Base-by-base conservation (phyloP, 2,888 invertebrate species). In the Lasioglossum marginatum region DNA sequence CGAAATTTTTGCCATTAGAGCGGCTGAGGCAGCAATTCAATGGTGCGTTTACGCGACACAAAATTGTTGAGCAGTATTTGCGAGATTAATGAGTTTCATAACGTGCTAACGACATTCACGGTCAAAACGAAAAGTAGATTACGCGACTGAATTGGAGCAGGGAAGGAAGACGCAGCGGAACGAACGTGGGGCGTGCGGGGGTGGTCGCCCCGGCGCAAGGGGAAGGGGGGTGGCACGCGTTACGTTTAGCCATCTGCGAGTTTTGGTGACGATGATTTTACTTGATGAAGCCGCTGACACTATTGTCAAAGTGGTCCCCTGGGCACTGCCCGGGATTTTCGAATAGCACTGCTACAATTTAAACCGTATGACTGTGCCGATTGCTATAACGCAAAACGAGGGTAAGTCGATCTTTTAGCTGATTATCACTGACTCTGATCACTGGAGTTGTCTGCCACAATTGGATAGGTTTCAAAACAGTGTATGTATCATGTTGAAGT, bases 41-140 rank as follows among this genome's bases (percentile, higher is more conserved):
- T 91, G 88, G 90, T 79, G 90, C 89, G 89, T 91, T 85, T 90
- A 90, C 89, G 89, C 87, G 89, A 83, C 70, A 79, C 87, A 81
- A 90, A 90, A 90, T 90, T 90, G 90, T 90, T 90, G 90, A 90
- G 85, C 91, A 88, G 91, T 91, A 91, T 91, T 91, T 91, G 91
- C 86, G 90, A 85, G 88, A 88, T 91, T 94, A 93, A 94, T 92
- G 94, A 94, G 93, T 94, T 94, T 93, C 93, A 94, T 93, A 94
- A 93, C 92, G 92, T 90, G 90, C 87, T 93, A 94, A 94, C 93
- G 92, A 93, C 93, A 93, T 94, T 94, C 92, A 89, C 91, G 91
- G 92, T 91, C 92, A 91, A 93, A 93, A 92, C 92, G 91, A 92
- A 90, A 93, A 94, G 92, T 92, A 92, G 93, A 94, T 94, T 93